These are phyloP conservation scores for Mesorhabditis sp. DNA, from an alignment of 2,888 invertebrate genomes.

Conservation along the genomic window DNA sequence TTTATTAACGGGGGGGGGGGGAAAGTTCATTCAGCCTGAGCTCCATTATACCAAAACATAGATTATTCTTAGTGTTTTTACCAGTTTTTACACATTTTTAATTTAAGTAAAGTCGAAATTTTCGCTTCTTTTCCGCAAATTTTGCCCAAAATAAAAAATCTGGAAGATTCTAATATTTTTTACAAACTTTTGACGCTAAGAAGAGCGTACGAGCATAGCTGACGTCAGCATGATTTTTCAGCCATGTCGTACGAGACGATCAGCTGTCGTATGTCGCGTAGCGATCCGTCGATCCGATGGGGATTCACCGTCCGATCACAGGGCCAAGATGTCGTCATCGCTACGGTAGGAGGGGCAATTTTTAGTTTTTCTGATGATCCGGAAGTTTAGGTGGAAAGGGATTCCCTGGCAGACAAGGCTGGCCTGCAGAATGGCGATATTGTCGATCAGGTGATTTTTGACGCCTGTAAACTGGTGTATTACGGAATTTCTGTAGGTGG, in stretches of 20 bases:
- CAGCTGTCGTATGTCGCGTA: conserved; percentile 50
- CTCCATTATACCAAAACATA: no score
- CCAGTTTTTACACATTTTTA: no score
- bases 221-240: no score
- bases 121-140: no score
- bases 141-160: no score
- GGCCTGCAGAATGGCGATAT: conserved; percentile 35
- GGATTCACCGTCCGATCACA: conserved; percentile 39
- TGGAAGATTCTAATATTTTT: no score
- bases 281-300: conserved; percentile 47
- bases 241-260: conserved; percentile 49
- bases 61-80: no score
- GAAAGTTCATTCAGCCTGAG: no score
- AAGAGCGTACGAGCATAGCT: no score
- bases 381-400: conserved; percentile 35
- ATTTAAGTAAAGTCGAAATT: no score
- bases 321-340: conserved; percentile 31
- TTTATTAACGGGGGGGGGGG: no score
- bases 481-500: conserved; percentile 11
- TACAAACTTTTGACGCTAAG: no score
- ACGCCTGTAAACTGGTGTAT: conserved; percentile 10
- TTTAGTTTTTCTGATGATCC: conserved; percentile 14
- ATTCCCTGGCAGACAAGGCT: conserved; percentile 47
- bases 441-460: conserved; percentile 20
- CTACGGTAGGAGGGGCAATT: conserved; percentile 17